Base-by-base conservation (phyloP, 2,888 invertebrate species). In the Polydesmus complanatus region DNA sequence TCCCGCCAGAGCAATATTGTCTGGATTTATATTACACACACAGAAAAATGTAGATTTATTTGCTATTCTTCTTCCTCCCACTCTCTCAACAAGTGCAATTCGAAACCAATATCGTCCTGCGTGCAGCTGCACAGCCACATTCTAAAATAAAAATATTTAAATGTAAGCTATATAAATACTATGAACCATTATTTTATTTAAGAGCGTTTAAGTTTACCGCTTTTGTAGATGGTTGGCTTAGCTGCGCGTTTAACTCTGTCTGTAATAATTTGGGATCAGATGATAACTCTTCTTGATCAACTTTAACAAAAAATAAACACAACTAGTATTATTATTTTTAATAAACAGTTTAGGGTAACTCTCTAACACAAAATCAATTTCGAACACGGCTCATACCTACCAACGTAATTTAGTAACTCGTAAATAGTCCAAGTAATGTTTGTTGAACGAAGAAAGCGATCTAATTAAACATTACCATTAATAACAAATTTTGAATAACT, bases 51-150 rank as follows among this genome's bases (percentile, higher is more conserved):
- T 48, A 2, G 37, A 22, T 56, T 2, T 19, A 8, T 37, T 37
- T 14, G 5, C 14, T 37, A 5, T 37, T 8, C 37, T 37, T 37
- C 37, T 5, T 37, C 37, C 14, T 8, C 14, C 14, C 5, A 37
- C 37, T 8, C 37, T 5, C 5, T 37, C 37, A 37, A 25, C 51
- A 1, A 51, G n/a, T 2, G 23, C 50, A 27, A 58, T 2, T 25
- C 26, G 8, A 1, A 58, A 47, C 58, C 58, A 58, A 27, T 58
- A 58, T 8, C 50, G 50, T 5, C 26, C 58, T 26, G 49, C 58
- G 19, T 58, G 51, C 1, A 58, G 5, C 19, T 58, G 58, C 1
- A 58, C 51, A 19, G 51, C 58, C 14, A 51, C 47, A 50, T 51
- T 25, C 58, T 58, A 26, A 27, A 57, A 25, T 3, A 26, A 27